A percentile compares a stretch with the other conserved stretches of the same genome.
These are phyloP conservation scores for Oreochromis mossambicus DNA, from an alignment of 2,797 vertebrate genomes.

Conservation along the genomic window DNA sequence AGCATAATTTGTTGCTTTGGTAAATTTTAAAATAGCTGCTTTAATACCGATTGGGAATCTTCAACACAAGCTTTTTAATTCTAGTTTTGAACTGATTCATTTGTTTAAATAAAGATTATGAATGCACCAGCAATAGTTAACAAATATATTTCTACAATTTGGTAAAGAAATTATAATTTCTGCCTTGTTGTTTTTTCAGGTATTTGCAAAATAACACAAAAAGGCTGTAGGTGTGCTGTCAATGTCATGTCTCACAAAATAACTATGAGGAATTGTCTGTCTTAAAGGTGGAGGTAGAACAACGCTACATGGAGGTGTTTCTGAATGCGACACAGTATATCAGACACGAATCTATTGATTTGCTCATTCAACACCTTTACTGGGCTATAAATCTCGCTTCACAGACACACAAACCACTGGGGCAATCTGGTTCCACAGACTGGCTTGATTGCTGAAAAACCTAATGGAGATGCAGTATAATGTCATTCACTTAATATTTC, in stretches of 20 bases:
- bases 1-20: not conserved
- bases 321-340: conserved; percentile 53
- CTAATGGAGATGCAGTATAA: conserved; percentile 18
- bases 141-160: not conserved
- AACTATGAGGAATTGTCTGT: conserved; percentile 42
- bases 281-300: conserved; percentile 41
- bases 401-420: conserved; percentile 36
- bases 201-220: conserved; percentile 11
- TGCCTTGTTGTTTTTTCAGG: conserved; percentile 12
- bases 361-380: conserved; percentile 47
- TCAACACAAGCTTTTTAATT: not conserved
- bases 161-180: not conserved
- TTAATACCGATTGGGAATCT: not conserved
- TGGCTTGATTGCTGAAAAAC: conserved; percentile 37
- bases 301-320: conserved; percentile 42
- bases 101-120: not conserved
- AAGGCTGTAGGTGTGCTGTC: not conserved
- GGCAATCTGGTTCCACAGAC: conserved; percentile 35
- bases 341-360: conserved; percentile 67
- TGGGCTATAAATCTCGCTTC: conserved; percentile 58
- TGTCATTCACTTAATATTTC: not conserved
- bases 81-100: not conserved
- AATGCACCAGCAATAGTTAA: not conserved
- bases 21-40: not conserved
- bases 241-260: conserved; percentile 42